Evolutionary conservation across 2,888 invertebrate species (phyloP).

Genomic region (Caenorhabditis panamensis): DNA sequence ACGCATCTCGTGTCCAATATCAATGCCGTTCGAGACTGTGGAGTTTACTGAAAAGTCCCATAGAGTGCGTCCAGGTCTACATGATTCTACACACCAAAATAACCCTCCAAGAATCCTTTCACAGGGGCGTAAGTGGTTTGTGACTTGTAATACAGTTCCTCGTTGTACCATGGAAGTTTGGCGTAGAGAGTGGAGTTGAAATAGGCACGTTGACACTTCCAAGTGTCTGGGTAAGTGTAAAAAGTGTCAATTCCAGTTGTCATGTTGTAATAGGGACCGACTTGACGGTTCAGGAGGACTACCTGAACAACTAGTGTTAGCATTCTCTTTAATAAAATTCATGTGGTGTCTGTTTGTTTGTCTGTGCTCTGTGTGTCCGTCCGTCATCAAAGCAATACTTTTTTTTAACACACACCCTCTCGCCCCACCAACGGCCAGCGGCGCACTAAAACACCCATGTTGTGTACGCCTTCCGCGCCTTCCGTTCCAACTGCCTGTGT

Average conservation of each 20-base stretch:
- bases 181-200: conserved; percentile 51
- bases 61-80: no score
- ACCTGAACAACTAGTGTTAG: no score
- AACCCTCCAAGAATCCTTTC: conserved; percentile 50
- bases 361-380: no score
- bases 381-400: no score
- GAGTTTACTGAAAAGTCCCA: conserved; percentile 17
- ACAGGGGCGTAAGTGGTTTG: conserved; percentile 29
- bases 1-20: conserved; percentile 47
- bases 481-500: no score
- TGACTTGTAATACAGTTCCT: conserved; percentile 32
- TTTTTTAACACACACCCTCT: no score
- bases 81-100: conserved; percentile 38
- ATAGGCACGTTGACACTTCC: conserved; percentile 49
- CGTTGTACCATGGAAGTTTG: conserved; percentile 54
- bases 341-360: no score
- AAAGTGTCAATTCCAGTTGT: conserved; percentile 43
- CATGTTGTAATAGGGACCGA: conserved; percentile 47
- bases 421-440: no score
- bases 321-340: no score
- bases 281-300: conserved; percentile 40
- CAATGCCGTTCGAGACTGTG: conserved; percentile 36
- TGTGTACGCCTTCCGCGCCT: no score
- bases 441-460: no score
- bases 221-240: conserved; percentile 51